phyloP scores from a whole-genome alignment of 2,113 vertebrate genomes.

The Oryzias javanicus region DNA sequence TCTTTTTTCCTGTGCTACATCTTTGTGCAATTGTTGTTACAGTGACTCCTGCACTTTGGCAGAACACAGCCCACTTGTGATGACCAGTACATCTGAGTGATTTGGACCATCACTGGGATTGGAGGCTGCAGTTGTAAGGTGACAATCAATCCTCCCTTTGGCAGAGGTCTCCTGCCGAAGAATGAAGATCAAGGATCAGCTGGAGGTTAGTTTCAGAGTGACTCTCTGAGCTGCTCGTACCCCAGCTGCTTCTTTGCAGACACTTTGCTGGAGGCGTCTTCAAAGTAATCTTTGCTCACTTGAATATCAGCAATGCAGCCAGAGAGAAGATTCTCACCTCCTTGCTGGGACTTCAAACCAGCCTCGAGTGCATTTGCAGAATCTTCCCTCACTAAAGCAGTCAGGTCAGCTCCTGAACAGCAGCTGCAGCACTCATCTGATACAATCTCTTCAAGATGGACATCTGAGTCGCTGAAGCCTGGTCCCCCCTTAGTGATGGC shows the following conservation, averaged over 20 bases:
- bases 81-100: too few species aligned
- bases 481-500: slow-evolving; percentile 79
- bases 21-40: too few species aligned
- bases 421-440: slow-evolving; percentile 80
- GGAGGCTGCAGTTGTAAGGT: too few species aligned
- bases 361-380: slow-evolving; percentile 84
- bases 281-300: slow-evolving; percentile 84
- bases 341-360: slow-evolving; percentile 41
- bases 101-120: too few species aligned
- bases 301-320: slow-evolving; percentile 71
- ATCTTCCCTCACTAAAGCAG: slow-evolving; percentile 90
- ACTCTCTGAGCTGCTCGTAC: slow-evolving; percentile 82
- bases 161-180: background rate
- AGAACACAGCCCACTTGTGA: too few species aligned
- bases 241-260: slow-evolving; percentile 88
- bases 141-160: too few species aligned
- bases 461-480: slow-evolving; percentile 80
- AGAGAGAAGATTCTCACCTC: slow-evolving; percentile 37
- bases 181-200: too few species aligned
- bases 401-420: slow-evolving; percentile 88
- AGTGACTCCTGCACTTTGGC: too few species aligned
- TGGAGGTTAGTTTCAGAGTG: slow-evolving; percentile 64
- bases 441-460: slow-evolving; percentile 85
- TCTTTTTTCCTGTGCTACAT: too few species aligned
- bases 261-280: slow-evolving; percentile 89